A percentile compares a stretch with the other conserved stretches of the same genome.
phyloP scores from a whole-genome alignment of 1,140 invertebrate genomes.

The Bombus affinis region DNA sequence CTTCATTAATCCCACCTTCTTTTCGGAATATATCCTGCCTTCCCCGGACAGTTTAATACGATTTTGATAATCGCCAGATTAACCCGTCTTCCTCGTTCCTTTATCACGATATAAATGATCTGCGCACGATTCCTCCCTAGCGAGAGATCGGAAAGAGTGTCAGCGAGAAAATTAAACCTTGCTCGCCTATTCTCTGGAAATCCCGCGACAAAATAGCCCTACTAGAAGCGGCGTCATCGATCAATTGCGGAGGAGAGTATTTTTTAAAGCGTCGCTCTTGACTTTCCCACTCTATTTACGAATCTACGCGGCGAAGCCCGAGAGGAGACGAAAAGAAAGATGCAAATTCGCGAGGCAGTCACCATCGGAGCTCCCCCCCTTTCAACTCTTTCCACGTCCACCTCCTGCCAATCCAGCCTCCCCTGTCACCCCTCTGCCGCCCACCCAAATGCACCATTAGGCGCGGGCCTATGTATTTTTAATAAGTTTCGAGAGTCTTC shows the following conservation, averaged over 20 bases:
- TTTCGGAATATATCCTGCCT: background rate
- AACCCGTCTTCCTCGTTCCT: conserved; percentile 13
- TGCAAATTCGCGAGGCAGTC: conserved; percentile 67
- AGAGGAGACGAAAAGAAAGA: conserved; percentile 27
- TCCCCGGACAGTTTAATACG: conserved; percentile 13
- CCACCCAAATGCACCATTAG: conserved; percentile 74
- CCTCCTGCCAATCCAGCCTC: conserved; percentile 59
- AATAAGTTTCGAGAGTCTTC: conserved; percentile 78
- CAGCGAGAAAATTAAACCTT: background rate
- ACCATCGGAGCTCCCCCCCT: conserved; percentile 53
- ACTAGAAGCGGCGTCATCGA: background rate
- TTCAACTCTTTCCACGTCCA: conserved; percentile 43
- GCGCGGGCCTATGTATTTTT: conserved; percentile 78
- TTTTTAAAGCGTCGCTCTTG: background rate
- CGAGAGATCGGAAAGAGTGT: background rate
- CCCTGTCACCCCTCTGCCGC: conserved; percentile 54
- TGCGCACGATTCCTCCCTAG: background rate
- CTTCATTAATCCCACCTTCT: conserved; percentile 44
- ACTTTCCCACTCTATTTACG: conserved; percentile 5
- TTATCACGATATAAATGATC: conserved; percentile 14
- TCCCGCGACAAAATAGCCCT: background rate
- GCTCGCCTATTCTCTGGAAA: background rate
- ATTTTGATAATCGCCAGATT: conserved; percentile 46
- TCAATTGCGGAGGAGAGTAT: background rate
- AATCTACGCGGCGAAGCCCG: conserved; percentile 1